Evolutionary conservation across 2,888 invertebrate genomes (phyloP).

Genomic region (Fissipunctia ypsillon): DNA sequence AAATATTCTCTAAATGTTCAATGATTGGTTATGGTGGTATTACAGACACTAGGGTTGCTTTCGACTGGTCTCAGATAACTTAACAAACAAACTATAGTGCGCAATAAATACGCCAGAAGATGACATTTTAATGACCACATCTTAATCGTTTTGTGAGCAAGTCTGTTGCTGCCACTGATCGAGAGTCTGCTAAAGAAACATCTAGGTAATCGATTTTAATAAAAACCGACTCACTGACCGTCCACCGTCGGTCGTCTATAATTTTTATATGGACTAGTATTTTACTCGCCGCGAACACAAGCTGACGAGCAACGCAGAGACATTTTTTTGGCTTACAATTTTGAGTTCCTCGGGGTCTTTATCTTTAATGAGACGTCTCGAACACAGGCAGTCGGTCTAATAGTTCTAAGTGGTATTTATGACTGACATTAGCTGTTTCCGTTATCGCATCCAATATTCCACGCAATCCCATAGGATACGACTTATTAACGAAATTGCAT

Average conservation of each 20-base stretch:
- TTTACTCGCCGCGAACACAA: not conserved
- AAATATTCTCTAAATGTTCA: not conserved
- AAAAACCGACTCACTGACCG: too few relatives aligned
- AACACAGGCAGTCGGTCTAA: not conserved
- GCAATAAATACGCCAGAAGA: conserved; percentile 15
- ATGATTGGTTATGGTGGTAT: conserved; percentile 5
- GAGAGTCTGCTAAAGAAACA: conserved; percentile 1
- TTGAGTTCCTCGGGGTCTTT: conserved; percentile 5
- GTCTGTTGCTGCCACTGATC: conserved; percentile 7
- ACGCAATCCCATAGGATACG: conserved; percentile 21
- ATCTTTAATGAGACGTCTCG: not conserved
- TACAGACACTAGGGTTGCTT: not conserved
- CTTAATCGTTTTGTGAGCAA: conserved; percentile 42
- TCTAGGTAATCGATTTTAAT: conserved; percentile 13
- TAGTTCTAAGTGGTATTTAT: conserved; percentile 2
- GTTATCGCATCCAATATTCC: conserved; percentile 12
- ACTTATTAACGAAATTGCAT: conserved; percentile 20
- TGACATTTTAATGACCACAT: conserved; percentile 33
- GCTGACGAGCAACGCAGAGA: not conserved
- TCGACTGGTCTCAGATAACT: conserved; percentile 1
- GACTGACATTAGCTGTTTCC: conserved; percentile 25
- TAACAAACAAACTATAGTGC: conserved; percentile 1
- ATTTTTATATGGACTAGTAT: not conserved
- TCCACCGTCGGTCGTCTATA: too few relatives aligned
- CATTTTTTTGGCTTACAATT: not conserved